phyloP scores from a whole-genome alignment of 1,140 invertebrate species.

The Paralvinella palmiformis region DNA sequence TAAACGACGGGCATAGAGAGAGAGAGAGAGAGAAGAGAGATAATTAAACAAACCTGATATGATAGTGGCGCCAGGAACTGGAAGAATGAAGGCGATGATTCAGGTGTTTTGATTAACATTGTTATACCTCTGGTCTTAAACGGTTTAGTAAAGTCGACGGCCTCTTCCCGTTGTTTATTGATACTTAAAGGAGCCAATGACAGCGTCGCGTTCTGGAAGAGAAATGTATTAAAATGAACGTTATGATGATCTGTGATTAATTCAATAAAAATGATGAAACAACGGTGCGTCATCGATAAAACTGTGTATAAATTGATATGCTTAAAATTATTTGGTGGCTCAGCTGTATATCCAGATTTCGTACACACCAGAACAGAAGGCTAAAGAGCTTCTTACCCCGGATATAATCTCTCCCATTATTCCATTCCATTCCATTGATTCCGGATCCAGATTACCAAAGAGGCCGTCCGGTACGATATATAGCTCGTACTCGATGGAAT shows the following conservation, averaged over 20 bases:
- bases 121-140: slow-evolving; percentile 33
- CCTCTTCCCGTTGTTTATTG: slow-evolving; percentile 25
- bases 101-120: slow-evolving; percentile 37
- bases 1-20: too few relatives aligned
- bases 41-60: neutral
- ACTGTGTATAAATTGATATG: neutral
- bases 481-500: neutral
- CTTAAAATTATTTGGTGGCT: neutral
- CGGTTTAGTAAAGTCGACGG: slow-evolving; percentile 40
- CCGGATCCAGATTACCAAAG: neutral
- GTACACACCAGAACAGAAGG: neutral
- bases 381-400: slow-evolving; percentile 1
- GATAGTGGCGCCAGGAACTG: slow-evolving; percentile 3
- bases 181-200: slow-evolving; percentile 40
- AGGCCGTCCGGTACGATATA: neutral
- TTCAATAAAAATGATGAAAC: too few relatives aligned
- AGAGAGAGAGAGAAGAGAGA: too few relatives aligned
- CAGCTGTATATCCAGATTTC: too few relatives aligned
- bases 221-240: neutral
- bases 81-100: slow-evolving; percentile 52
- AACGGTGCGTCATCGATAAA: too few relatives aligned
- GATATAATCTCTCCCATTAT: slow-evolving; percentile 24
- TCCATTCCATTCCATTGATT: slow-evolving; percentile 48
- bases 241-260: neutral
- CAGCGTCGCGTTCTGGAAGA: slow-evolving; percentile 45